Conservation (phyloP, 2,113 vertebrate genomes). For the Lanius ludovicianus region DNA sequence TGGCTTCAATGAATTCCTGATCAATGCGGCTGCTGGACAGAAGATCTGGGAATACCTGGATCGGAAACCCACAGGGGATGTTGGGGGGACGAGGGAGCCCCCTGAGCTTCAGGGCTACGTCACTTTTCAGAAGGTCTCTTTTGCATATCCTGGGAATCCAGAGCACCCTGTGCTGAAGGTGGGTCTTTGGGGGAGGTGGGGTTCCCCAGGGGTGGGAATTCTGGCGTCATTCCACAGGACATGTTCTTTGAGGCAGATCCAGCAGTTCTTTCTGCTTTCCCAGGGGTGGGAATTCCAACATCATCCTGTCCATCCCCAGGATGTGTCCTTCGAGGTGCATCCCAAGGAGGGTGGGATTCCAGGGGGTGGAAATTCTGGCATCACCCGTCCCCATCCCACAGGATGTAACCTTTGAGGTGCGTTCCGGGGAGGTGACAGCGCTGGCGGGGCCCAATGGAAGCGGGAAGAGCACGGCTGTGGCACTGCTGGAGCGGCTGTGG, state of each 20-base stretch:
- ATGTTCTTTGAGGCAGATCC: neutral
- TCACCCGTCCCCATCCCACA: neutral
- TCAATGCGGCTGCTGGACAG: neutral
- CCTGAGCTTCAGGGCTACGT: neutral
- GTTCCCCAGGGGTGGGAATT: neutral
- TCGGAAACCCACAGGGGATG: neutral
- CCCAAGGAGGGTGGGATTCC: neutral
- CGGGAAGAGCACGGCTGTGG: neutral
- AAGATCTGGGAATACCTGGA: neutral
- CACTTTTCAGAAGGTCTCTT: neutral
- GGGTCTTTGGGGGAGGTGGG: neutral
- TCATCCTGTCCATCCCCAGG: neutral
- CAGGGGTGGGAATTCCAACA: neutral
- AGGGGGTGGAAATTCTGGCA: neutral
- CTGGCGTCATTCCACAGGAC: neutral
- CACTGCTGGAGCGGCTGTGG: neutral
- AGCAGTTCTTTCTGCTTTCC: neutral
- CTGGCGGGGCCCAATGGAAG: neutral
- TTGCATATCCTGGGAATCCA: neutral
- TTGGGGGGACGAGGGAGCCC: accelerated
- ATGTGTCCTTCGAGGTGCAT: neutral
- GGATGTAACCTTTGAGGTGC: neutral
- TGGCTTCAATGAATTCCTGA: neutral
- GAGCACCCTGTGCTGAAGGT: neutral
- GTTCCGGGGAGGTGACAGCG: neutral